Evolutionary conservation across 1,140 invertebrate species (phyloP), one percentile per base, ranked within the genome.

Genomic region (Heterodera carotae): DNA sequence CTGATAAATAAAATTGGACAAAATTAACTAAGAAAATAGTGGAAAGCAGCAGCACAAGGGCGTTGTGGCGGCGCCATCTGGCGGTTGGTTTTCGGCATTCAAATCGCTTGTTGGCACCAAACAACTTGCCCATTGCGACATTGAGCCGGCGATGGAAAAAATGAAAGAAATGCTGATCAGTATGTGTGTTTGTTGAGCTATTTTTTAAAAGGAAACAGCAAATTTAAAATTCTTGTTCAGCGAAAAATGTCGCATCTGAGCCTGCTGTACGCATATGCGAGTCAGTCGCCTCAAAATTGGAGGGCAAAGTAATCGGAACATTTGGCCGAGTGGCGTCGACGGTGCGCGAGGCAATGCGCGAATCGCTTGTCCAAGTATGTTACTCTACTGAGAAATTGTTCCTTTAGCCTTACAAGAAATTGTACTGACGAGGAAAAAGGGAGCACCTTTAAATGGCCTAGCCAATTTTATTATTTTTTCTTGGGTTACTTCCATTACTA

Each of bases 241-340:
- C 91, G 0, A 99, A 99, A 89, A 99, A 99, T 89, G 97, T 99
- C 2, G 97, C 97, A 36, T 89, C 94, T 0, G 97, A 99, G 82
- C 98, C 99, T 82, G 92, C 97, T 10, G 90, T 91, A 25, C 97
- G 97, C 87, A 89, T 99, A 15, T 99, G 97, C 88, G 93, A 98
- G 69, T 97, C 95, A 5, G 95, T 99, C 15, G 92, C 93, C 10
- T 90, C 90, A 0, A 97, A 97, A 87, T 89, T 99, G 10, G 93
- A 96, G 87, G 97, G 97, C 78, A 96, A 95, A 90, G 92, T 94
- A 64, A 82, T 87, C 67, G 79, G 86, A 22, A 83, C 76, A 25
- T 87, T 87, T 62, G 82, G 60, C 25, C 79, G 90, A 84, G 91
- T 92, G 33, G 88, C 96, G 27, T 94, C 95, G 31, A 97, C 95